A percentile compares a stretch with the other conserved stretches of the same genome.
phyloP scores from a whole-genome alignment of 2,888 invertebrate species.

The Hirtodrosophila cameraria region DNA sequence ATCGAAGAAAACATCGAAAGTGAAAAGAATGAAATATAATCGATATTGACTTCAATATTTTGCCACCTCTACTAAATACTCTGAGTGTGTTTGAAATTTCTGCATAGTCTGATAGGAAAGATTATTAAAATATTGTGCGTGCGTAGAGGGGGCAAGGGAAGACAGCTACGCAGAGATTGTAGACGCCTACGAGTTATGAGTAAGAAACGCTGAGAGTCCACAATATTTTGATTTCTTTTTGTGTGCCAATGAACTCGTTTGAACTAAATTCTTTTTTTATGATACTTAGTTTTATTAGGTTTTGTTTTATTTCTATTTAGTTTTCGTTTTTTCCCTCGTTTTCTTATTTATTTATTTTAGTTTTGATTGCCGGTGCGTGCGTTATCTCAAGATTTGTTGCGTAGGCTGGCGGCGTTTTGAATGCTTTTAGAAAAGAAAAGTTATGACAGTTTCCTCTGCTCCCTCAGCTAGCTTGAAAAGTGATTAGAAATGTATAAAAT shows the following conservation, averaged over 20 bases:
- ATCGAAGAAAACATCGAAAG: conserved; percentile 39
- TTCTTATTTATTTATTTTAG: conserved; percentile 22
- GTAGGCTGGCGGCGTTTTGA: conserved; percentile 55
- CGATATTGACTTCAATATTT: no score
- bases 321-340: conserved; percentile 31
- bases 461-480: background rate
- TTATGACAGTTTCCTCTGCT: conserved; percentile 42
- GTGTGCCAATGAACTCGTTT: conserved; percentile 80
- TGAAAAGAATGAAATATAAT: conserved; percentile 14
- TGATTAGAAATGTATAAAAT: conserved; percentile 9
- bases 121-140: conserved; percentile 27
- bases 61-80: conserved; percentile 5
- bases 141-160: background rate
- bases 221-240: conserved; percentile 75
- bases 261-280: conserved; percentile 70
- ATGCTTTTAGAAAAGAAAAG: conserved; percentile 73
- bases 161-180: conserved; percentile 26
- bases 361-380: conserved; percentile 41
- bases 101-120: conserved; percentile 14
- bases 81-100: conserved; percentile 5
- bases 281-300: conserved; percentile 50
- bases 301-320: conserved; percentile 49
- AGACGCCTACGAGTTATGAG: conserved; percentile 32
- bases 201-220: conserved; percentile 23
- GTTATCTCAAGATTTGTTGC: conserved; percentile 62